These are phyloP conservation scores for Metopolophium dirhodum DNA, from an alignment of 1,140 invertebrate species.

Conservation along the genomic window DNA sequence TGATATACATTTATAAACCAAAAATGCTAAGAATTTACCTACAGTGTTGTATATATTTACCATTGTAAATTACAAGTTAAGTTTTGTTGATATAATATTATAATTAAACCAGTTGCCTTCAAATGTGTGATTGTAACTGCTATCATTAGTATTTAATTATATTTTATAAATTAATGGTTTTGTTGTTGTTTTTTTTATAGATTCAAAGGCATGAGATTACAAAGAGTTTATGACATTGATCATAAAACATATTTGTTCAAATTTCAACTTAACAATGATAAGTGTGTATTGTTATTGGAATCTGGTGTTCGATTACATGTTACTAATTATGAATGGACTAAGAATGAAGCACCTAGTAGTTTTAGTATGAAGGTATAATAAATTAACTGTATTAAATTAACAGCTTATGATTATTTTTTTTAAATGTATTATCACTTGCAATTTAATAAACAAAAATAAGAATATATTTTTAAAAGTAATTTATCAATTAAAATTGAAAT, in stretches of 20 bases:
- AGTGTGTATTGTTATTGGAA: constrained; percentile 89
- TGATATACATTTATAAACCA: neutral
- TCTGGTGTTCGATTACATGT: constrained; percentile 93
- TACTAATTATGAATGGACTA: constrained; percentile 98
- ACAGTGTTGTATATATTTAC: neutral
- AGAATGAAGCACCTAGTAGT: constrained; percentile 92
- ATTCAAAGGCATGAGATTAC: constrained; percentile 88
- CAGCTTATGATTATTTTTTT: neutral
- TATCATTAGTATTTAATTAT: neutral
- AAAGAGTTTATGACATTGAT: constrained; percentile 98
- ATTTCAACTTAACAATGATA: constrained; percentile 81
- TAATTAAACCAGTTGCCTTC: neutral
- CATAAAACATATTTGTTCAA: constrained; percentile 95
- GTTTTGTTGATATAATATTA: neutral
- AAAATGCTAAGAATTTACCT: neutral
- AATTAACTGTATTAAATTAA: neutral
- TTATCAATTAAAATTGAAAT: neutral
- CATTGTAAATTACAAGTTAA: neutral
- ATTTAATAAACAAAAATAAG: neutral
- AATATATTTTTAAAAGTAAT: neutral
- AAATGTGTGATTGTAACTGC: neutral
- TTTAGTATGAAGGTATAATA: constrained; percentile 92
- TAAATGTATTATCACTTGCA: neutral
- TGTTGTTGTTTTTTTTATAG: constrained; percentile 66
- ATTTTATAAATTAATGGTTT: constrained; percentile 6